Percentiles rank a stretch among this genome's conserved stretches.
These are phyloP conservation scores for Yponomeuta malinellus DNA, from an alignment of 2,888 invertebrate genomes.

Conservation along the genomic window DNA sequence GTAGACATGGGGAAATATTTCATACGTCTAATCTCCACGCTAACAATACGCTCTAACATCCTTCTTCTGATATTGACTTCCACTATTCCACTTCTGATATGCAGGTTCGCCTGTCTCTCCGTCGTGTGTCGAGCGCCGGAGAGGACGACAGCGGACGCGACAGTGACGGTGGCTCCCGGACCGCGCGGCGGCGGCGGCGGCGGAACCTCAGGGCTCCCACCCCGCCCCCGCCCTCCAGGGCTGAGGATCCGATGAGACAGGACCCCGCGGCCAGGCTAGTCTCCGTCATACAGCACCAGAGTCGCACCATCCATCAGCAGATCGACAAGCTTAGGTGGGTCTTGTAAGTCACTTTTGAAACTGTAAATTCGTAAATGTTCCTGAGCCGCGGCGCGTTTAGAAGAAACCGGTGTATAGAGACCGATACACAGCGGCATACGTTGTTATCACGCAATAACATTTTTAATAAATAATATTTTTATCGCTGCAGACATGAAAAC, in stretches of 20 bases:
- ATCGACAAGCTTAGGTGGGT: constrained; percentile 62
- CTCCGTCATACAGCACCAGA: constrained; percentile 67
- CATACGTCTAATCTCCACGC: too few relatives aligned
- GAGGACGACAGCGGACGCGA: constrained; percentile 71
- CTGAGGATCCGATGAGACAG: constrained; percentile 30
- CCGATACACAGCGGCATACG: too few relatives aligned
- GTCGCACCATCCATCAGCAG: constrained; percentile 65
- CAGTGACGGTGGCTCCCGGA: constrained; percentile 58
- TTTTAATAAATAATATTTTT: too few relatives aligned
- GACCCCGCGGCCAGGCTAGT: constrained; percentile 61
- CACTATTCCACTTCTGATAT: too few relatives aligned
- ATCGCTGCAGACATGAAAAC: too few relatives aligned
- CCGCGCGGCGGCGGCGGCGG: constrained; percentile 44
- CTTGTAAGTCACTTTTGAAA: not conserved
- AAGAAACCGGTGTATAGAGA: too few relatives aligned
- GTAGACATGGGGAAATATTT: too few relatives aligned
- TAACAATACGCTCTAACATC: too few relatives aligned
- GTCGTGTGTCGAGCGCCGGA: constrained; percentile 64
- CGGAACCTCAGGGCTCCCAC: constrained; percentile 46
- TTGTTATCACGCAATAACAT: too few relatives aligned
- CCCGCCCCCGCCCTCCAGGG: constrained; percentile 50
- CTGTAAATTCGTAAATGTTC: too few relatives aligned
- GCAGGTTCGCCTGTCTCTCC: constrained; percentile 64
- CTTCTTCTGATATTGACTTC: too few relatives aligned
- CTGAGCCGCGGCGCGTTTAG: too few relatives aligned